These are phyloP conservation scores for Dryas iulia DNA, from an alignment of 1,140 invertebrate genomes.

Conservation along the genomic window DNA sequence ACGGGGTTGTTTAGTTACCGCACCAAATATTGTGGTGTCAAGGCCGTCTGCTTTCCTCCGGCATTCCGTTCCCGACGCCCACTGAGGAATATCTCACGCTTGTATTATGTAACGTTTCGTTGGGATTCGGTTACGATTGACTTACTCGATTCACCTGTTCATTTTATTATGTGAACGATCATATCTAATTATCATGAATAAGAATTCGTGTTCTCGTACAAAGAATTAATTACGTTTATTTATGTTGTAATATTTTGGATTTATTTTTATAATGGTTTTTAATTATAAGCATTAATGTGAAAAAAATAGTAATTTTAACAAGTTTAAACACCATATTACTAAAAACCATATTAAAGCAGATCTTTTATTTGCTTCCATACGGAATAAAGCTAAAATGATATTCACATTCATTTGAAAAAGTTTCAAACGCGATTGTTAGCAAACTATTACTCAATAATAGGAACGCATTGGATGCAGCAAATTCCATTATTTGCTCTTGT, in stretches of 20 bases:
- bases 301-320: no score
- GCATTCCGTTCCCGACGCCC: constrained; percentile 75
- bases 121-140: constrained; percentile 64
- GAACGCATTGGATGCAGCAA: constrained; percentile 17
- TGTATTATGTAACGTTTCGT: constrained; percentile 67
- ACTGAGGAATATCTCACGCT: constrained; percentile 75
- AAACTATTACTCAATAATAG: constrained; percentile 17
- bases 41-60: constrained; percentile 76
- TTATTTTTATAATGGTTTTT: no score
- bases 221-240: neutral
- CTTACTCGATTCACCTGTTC: constrained; percentile 52
- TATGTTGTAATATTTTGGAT: neutral
- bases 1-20: constrained; percentile 60
- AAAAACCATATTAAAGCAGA: neutral
- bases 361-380: neutral
- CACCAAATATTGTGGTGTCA: constrained; percentile 76
- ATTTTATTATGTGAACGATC: constrained; percentile 12
- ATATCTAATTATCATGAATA: neutral
- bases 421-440: constrained; percentile 10
- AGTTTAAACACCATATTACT: neutral
- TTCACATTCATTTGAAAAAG: neutral
- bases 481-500: constrained; percentile 31
- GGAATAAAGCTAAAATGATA: constrained; percentile 2
- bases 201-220: neutral
- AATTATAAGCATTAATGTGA: no score